Evolutionary conservation across 2,797 vertebrate genomes (phyloP), one percentile per base, ranked within the genome.

Genomic region (Passerculus sandwichensis): DNA sequence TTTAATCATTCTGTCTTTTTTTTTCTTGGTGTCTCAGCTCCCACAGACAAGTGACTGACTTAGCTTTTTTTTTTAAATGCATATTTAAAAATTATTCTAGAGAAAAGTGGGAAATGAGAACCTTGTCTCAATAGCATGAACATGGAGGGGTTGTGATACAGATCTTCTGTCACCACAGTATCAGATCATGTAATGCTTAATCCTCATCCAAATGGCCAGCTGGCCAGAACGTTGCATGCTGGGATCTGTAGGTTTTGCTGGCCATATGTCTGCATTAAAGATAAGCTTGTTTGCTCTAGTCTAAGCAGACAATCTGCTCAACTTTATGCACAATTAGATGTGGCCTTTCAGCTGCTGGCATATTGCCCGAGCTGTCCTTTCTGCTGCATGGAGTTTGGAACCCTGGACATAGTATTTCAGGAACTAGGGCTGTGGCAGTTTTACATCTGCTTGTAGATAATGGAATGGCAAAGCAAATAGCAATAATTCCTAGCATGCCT

Each of bases 241-340:
- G 85, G 91, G 94, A 94, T 88, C 94, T 96, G 92, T 96, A 96
- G 95, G 92, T 92, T 94, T 96, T 96, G 89, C 76, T 96, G 67
- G 91, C 95, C 94, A 90, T 96, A 96, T 96, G 92, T 93, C 94
- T 88, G 76, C 91, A 81, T 95, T 96, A 91, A 89, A 96, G 94
- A 97, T 97, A 96, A 96, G 94, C 94, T 93, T 94, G 79, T 97
- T 92, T 95, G 85, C 87, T 91, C 21, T 81, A 88, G 79, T 93
- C 79, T 96, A 86, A 96, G 96, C 85, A 95, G 89, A 86, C 92
- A 95, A 96, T 96, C 88, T 94, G 94, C 91, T 96, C 83, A 92
- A 93, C 93, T 96, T 96, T 93, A 88, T 95, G 92, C 89, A 93
- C 91, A 91, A 90, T 96, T 95, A 94, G 73, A 94, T 88, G 91